phyloP scores from a whole-genome alignment of 2,797 vertebrate species.

The Trematomus bernacchii region DNA sequence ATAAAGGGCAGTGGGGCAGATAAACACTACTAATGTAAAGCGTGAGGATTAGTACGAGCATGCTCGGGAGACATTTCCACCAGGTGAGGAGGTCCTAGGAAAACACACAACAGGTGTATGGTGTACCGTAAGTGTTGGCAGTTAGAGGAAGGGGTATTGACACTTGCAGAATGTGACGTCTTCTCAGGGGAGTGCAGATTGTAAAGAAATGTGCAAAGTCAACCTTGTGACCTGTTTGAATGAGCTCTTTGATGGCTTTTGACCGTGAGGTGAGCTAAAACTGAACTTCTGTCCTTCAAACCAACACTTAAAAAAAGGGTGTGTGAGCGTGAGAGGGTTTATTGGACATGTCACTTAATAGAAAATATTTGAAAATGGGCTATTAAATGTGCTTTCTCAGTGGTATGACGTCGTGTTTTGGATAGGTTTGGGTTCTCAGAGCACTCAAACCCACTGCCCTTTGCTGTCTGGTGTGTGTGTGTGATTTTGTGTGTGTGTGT shows the following conservation, averaged over 20 bases:
- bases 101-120: slow-evolving; percentile 22
- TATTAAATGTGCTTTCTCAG: slow-evolving; percentile 5
- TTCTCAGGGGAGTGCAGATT: slow-evolving; percentile 47
- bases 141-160: slow-evolving; percentile 13
- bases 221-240: slow-evolving; percentile 15
- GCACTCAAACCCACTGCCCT: background rate
- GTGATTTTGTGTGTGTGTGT: no score
- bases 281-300: background rate
- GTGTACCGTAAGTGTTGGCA: slow-evolving; percentile 6
- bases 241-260: slow-evolving; percentile 4
- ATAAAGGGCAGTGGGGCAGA: background rate
- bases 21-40: slow-evolving; percentile 2
- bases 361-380: no score
- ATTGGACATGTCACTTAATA: no score
- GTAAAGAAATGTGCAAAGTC: slow-evolving; percentile 31
- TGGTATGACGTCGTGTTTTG: slow-evolving; percentile 11
- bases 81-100: background rate
- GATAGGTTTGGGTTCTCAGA: slow-evolving; percentile 7
- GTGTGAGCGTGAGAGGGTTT: no score
- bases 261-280: background rate
- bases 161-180: slow-evolving; percentile 20
- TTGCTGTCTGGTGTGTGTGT: background rate
- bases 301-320: background rate
- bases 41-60: background rate
- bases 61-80: background rate